A percentile compares a stretch with the other conserved stretches of the same genome.
Evolutionary conservation across 2,888 invertebrate genomes (phyloP).

Genomic region (Theodoxus fluviatilis): DNA sequence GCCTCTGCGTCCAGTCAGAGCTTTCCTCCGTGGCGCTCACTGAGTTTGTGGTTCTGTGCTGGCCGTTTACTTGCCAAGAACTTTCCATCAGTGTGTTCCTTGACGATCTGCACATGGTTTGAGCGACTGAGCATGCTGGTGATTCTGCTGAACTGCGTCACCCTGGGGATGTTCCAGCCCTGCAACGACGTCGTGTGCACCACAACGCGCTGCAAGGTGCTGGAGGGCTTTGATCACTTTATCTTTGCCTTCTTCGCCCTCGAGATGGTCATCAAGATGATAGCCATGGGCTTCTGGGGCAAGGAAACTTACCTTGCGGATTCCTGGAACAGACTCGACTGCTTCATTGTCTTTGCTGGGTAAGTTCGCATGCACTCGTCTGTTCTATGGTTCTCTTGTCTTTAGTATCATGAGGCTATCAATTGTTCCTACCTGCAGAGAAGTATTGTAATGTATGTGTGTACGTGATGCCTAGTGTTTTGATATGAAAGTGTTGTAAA

Average conservation of each 20-base stretch:
- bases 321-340: conserved; percentile 98
- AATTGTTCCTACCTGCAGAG: too few species aligned
- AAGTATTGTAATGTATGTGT: not conserved
- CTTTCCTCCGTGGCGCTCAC: too few species aligned
- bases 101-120: conserved; percentile 82
- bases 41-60: too few species aligned
- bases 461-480: not conserved
- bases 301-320: conserved; percentile 95
- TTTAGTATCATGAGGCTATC: too few species aligned
- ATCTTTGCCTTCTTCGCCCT: conserved; percentile 98
- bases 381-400: not conserved
- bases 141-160: conserved; percentile 96
- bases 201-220: conserved; percentile 66
- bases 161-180: conserved; percentile 99
- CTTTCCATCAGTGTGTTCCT: conserved; percentile 52
- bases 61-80: too few species aligned
- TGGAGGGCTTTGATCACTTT: conserved; percentile 94
- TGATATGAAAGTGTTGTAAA: not conserved
- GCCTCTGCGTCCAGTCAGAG: too few species aligned
- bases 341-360: conserved; percentile 97
- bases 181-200: conserved; percentile 82
- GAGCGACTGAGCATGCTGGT: conserved; percentile 98
- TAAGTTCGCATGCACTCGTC: conserved; percentile 66
- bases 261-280: conserved; percentile 98
- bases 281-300: conserved; percentile 91